Evolutionary conservation across 1,140 invertebrate species (phyloP), one percentile per base, ranked within the genome.

Genomic region (Xylocopa sonorina): DNA sequence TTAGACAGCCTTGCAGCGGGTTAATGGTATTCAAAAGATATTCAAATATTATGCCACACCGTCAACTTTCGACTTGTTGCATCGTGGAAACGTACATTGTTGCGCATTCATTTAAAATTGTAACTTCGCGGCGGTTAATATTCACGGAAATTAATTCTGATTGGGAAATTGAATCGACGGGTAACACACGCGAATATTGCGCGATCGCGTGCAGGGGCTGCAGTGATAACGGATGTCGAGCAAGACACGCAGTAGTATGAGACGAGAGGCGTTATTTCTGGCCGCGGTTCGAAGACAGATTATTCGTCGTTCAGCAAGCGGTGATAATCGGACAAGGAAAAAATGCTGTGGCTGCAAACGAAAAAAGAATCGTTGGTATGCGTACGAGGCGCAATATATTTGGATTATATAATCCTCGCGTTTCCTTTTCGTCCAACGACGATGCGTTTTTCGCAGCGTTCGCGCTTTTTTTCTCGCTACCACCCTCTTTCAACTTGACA

Each of bases 191-290:
- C 7, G 3, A 27, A 2, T 14, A 16, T 18, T 41, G 4, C 10
- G 24, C 12, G 2, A 24, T 10, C 18, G 24, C 10, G n/a, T 29
- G 46, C 58, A 53, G 16, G 18, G 3, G 12, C 2, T 38, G 58
- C 58, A 74, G 72, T 64, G 38, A 32, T 27, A n/a, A 16, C 32
- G 2, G 46, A 43, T 6, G n/a, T 29, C 10, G 34, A 51, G 21
- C 14, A 53, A 63, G 27, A 55, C 38, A 21, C 50, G 14, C 55
- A 76, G 73, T 67, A 57, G 62, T 46, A 43, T 14, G 21, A 76
- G 50, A 67, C 73, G 50, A 50, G 32, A 62, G 32, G 43, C 16
- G 46, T 62, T 73, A 62, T 63, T 73, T 73, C 43, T 62, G 46
- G 46, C 43, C 24, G 18, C n/a, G 32, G n/a, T 32, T 51, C 29